Evolutionary conservation across 1,140 invertebrate species (phyloP).

Genomic region (Bradysia coprophila): DNA sequence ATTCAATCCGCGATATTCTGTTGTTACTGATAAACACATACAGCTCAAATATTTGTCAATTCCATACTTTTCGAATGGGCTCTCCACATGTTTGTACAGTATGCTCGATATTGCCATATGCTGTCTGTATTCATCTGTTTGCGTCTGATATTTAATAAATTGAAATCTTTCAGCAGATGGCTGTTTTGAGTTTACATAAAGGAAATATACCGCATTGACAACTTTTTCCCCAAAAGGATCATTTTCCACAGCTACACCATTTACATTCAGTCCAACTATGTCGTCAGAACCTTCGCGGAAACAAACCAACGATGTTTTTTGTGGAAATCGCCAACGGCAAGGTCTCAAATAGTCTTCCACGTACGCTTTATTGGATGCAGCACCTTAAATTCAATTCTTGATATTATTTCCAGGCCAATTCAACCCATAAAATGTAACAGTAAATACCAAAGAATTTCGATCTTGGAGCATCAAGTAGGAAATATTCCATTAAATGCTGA

Average conservation of each 20-base stretch:
- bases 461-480: not conserved
- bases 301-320: not conserved
- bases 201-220: not conserved
- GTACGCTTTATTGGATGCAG: not conserved
- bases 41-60: constrained; percentile 23
- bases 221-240: not conserved
- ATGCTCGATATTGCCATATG: not conserved
- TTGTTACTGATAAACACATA: constrained; percentile 23
- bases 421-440: not conserved
- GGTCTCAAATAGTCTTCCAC: not conserved
- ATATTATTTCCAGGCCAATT: not conserved
- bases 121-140: not conserved
- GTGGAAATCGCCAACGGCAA: not conserved
- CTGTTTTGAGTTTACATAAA: not conserved
- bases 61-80: constrained; percentile 16
- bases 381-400: not conserved
- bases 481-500: not conserved
- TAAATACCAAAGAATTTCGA: not conserved
- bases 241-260: not conserved
- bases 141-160: not conserved
- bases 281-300: not conserved
- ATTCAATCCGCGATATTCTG: constrained; percentile 25
- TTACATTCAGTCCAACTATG: not conserved
- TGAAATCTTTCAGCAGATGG: not conserved
- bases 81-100: not conserved